A percentile compares a stretch with the other conserved stretches of the same genome.
phyloP scores from a whole-genome alignment of 23 tunicate species.

The Diplosoma virens region DNA sequence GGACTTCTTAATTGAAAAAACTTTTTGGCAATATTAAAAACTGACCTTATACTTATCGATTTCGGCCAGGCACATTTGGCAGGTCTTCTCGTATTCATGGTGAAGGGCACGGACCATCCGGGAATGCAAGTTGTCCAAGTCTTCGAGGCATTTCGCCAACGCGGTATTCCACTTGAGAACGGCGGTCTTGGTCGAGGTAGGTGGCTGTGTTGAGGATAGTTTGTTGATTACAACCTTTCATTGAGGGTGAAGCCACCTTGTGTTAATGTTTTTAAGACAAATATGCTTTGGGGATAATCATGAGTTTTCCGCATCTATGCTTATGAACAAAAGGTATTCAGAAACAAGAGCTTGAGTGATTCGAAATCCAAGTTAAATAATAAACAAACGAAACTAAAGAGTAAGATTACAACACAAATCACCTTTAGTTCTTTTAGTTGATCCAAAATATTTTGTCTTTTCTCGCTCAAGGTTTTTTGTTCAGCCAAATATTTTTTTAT shows the following conservation, averaged over 20 bases:
- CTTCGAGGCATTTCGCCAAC: slow-evolving; percentile 64
- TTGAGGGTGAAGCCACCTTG: too few species aligned
- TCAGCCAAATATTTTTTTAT: slow-evolving; percentile 50
- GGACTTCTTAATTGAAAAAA: neutral
- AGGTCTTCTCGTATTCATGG: slow-evolving; percentile 64
- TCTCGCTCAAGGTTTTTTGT: slow-evolving; percentile 42
- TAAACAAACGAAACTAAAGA: too few species aligned
- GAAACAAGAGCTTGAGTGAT: too few species aligned
- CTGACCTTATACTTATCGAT: slow-evolving; percentile 80
- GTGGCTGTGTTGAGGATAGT: too few species aligned
- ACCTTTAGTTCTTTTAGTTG: slow-evolving; percentile 79
- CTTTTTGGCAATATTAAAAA: neutral
- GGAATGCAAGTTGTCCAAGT: slow-evolving; percentile 67
- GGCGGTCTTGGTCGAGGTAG: slow-evolving; percentile 65
- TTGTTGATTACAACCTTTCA: too few species aligned
- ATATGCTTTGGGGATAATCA: too few species aligned
- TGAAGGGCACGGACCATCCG: slow-evolving; percentile 51
- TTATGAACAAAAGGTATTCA: too few species aligned
- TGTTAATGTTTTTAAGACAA: too few species aligned
- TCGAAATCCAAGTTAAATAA: too few species aligned
- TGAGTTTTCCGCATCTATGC: too few species aligned
- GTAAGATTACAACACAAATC: too few species aligned
- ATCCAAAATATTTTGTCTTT: slow-evolving; percentile 45
- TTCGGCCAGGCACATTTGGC: slow-evolving; percentile 76
- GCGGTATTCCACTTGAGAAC: slow-evolving; percentile 89